A percentile compares a stretch with the other conserved stretches of the same genome.
phyloP scores from a whole-genome alignment of 2,888 invertebrate genomes.

The Osmoderma eremita region DNA sequence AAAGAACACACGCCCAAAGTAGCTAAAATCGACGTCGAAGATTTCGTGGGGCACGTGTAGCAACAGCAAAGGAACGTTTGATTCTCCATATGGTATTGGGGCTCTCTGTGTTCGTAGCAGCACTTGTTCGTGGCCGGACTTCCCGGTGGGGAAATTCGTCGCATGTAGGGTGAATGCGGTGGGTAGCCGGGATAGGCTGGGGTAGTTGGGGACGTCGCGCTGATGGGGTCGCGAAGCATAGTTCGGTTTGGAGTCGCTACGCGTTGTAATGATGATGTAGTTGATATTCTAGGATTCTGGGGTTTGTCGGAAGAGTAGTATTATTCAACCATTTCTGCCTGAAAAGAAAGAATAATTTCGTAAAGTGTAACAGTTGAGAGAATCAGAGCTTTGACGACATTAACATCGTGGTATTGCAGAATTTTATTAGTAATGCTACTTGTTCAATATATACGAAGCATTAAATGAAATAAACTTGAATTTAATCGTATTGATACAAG shows the following conservation, averaged over 20 bases:
- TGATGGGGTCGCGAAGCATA: slow-evolving; percentile 46
- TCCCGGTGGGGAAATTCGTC: slow-evolving; percentile 59
- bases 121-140: slow-evolving; percentile 60
- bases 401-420: no score
- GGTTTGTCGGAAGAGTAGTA: neutral
- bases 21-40: slow-evolving; percentile 74
- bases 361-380: neutral
- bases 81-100: slow-evolving; percentile 41
- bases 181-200: slow-evolving; percentile 58
- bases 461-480: no score
- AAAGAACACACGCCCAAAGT: slow-evolving; percentile 85
- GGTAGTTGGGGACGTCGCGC: slow-evolving; percentile 50
- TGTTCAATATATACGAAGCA: no score
- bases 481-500: no score
- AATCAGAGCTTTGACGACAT: no score
- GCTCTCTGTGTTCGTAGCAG: slow-evolving; percentile 59
- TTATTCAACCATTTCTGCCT: slow-evolving; percentile 9
- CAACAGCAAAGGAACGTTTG: slow-evolving; percentile 67
- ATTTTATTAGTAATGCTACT: no score
- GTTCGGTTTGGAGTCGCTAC: slow-evolving; percentile 11
- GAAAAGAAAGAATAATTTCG: slow-evolving; percentile 1
- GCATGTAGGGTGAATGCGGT: slow-evolving; percentile 56
- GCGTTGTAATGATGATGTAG: slow-evolving; percentile 22
- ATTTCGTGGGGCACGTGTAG: slow-evolving; percentile 66
- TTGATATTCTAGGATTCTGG: slow-evolving; percentile 33